Percentiles rank a stretch among this genome's conserved stretches.
Conservation (phyloP, 2,797 vertebrate genomes). For the Cheirogaleus major region DNA sequence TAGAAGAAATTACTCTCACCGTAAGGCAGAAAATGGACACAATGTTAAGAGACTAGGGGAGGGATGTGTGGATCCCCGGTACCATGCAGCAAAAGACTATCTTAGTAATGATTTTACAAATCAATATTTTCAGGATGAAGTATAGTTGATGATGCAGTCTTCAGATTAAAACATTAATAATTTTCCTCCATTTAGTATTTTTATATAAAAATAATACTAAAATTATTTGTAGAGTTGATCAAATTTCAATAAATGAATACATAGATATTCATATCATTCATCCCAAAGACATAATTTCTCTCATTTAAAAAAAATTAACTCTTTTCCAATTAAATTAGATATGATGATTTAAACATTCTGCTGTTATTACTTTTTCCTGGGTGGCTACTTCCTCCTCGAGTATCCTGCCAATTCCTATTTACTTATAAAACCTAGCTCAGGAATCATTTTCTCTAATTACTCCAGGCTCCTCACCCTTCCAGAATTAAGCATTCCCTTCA, state of each 20-base stretch:
- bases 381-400: rapidly evolving
- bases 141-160: not conserved
- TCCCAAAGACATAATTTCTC: not conserved
- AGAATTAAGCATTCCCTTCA: not conserved
- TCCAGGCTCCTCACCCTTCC: not conserved
- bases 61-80: not conserved
- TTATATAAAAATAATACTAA: not conserved
- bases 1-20: conserved; percentile 32
- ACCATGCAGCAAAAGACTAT: not conserved
- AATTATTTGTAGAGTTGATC: not conserved
- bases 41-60: not conserved
- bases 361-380: not conserved
- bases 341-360: not conserved
- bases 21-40: conserved; percentile 51
- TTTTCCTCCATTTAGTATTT: not conserved
- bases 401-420: not conserved
- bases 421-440: not conserved
- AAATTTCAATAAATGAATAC: not conserved
- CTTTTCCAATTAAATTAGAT: not conserved
- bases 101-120: not conserved
- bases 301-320: not conserved
- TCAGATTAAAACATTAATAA: not conserved
- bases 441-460: not conserved
- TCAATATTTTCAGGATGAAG: not conserved
- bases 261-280: not conserved